These are phyloP conservation scores for Pampus argenteus DNA, from an alignment of 2,797 vertebrate species.

Conservation along the genomic window DNA sequence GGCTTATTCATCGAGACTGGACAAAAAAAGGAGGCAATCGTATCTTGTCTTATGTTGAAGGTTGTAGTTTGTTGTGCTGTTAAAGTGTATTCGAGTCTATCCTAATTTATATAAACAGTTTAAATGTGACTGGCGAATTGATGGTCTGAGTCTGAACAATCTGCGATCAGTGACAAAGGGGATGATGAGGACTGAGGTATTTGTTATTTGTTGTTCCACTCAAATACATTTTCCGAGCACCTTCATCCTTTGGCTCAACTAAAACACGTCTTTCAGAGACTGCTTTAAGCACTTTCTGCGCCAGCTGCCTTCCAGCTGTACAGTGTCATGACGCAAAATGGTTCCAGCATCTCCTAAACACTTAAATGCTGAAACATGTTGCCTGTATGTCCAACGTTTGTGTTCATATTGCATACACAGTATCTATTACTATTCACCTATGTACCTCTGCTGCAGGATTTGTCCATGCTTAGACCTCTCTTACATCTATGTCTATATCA, in stretches of 20 bases:
- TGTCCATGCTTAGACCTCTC: not conserved
- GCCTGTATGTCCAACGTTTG: not conserved
- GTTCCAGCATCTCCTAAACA: not conserved
- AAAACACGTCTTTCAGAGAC: not conserved
- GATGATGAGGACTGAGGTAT: no score
- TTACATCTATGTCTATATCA: not conserved
- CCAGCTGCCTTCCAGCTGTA: not conserved
- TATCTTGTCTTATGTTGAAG: not conserved
- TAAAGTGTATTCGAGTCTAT: no score
- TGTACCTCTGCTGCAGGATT: not conserved
- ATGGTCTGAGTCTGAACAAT: no score
- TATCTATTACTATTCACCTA: not conserved
- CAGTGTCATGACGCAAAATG: not conserved
- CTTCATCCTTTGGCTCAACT: not conserved
- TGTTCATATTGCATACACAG: not conserved
- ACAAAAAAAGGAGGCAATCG: not conserved
- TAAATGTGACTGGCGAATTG: no score
- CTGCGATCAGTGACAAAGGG: no score
- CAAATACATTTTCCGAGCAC: not conserved
- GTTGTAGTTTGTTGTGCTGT: no score
- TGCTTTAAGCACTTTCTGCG: not conserved
- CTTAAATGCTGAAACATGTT: constrained; percentile 1
- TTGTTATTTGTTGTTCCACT: not conserved
- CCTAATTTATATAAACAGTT: no score
- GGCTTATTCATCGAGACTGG: not conserved